phyloP scores from a whole-genome alignment of 2,113 vertebrate genomes.

The Barbus barbus region DNA sequence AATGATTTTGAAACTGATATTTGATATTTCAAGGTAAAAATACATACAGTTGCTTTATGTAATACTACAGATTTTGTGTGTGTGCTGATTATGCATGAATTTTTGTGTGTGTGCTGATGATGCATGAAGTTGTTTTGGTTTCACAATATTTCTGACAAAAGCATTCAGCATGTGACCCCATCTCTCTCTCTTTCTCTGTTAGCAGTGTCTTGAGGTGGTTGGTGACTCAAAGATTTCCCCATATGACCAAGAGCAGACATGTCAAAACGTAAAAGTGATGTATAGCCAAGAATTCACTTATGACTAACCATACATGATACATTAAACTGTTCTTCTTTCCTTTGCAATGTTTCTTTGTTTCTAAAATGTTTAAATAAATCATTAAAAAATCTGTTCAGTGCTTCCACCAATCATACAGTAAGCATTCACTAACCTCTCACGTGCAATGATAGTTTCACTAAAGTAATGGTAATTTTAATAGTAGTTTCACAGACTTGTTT shows the following conservation, averaged over 20 bases:
- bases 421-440: too few species aligned
- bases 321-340: too few species aligned
- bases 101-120: background rate
- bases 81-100: too few species aligned
- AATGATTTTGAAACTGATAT: background rate
- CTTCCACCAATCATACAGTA: background rate
- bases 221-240: background rate
- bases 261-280: background rate
- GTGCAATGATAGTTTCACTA: too few species aligned
- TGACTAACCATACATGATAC: background rate
- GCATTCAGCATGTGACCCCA: background rate
- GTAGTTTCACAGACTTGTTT: too few species aligned
- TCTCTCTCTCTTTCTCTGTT: too few species aligned
- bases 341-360: too few species aligned
- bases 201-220: background rate
- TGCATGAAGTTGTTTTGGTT: too few species aligned
- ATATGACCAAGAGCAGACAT: background rate
- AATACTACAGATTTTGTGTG: too few species aligned
- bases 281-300: background rate
- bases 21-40: background rate
- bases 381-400: background rate
- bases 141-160: too few species aligned
- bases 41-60: background rate
- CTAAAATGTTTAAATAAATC: too few species aligned
- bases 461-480: too few species aligned